A percentile compares a stretch with the other conserved stretches of the same genome.
phyloP scores from a whole-genome alignment of 2,888 invertebrate genomes.

The Keiferia lycopersicella region DNA sequence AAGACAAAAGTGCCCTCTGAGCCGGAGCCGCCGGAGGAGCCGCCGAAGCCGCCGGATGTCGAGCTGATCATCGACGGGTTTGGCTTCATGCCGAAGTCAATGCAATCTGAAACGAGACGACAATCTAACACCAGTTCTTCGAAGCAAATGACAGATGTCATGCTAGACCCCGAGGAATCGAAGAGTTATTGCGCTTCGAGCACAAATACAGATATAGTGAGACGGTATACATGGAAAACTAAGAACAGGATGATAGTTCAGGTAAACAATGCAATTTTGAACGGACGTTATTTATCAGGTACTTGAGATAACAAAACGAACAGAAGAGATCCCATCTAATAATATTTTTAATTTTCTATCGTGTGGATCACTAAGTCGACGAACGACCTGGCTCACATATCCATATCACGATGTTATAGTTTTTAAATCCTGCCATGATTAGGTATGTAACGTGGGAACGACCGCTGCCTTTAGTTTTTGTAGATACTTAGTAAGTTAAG shows the following conservation, averaged over 20 bases:
- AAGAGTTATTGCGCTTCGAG: conserved; percentile 65
- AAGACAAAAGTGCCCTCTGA: conserved; percentile 27
- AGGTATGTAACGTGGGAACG: no score
- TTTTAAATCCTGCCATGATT: no score
- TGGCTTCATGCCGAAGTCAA: conserved; percentile 66
- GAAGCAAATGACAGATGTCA: conserved; percentile 40
- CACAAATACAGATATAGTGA: conserved; percentile 70
- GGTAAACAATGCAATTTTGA: conserved; percentile 44
- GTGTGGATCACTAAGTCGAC: no score
- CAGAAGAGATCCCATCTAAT: background rate
- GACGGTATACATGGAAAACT: conserved; percentile 85
- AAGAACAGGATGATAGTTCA: conserved; percentile 83
- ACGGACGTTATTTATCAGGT: background rate
- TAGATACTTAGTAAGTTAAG: no score
- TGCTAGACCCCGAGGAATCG: conserved; percentile 38
- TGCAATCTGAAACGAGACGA: conserved; percentile 14
- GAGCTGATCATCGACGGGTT: conserved; percentile 74
- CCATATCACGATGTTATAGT: no score
- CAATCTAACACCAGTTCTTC: conserved; percentile 39
- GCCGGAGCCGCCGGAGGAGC: conserved; percentile 49
- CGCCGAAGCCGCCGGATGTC: conserved; percentile 57
- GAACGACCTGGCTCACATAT: no score
- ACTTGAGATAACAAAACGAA: background rate
- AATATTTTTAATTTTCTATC: no score
- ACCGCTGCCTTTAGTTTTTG: no score